A percentile compares a stretch with the other conserved stretches of the same genome.
These are phyloP conservation scores for Toxotes lorentzi DNA, from an alignment of 2,797 vertebrate genomes.

Conservation along the genomic window DNA sequence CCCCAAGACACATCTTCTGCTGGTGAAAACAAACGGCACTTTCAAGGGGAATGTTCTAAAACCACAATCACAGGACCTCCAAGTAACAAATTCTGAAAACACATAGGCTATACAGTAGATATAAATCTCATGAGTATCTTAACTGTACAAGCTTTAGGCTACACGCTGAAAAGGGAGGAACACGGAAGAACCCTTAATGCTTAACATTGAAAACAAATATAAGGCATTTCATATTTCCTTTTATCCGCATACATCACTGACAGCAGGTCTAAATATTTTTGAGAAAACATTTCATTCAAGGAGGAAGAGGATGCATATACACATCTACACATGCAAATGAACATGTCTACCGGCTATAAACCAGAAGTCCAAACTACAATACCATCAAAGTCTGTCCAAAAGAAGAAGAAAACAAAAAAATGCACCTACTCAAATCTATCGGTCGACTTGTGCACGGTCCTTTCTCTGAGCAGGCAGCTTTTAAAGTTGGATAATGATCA, in stretches of 20 bases:
- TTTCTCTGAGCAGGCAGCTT: slow-evolving; percentile 78
- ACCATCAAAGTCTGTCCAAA: slow-evolving; percentile 73
- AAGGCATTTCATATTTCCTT: slow-evolving; percentile 86
- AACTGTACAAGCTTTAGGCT: slow-evolving; percentile 83
- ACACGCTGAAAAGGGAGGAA: slow-evolving; percentile 80
- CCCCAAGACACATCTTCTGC: slow-evolving; percentile 75
- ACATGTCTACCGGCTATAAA: slow-evolving; percentile 78
- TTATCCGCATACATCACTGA: slow-evolving; percentile 79
- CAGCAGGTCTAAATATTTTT: slow-evolving; percentile 83
- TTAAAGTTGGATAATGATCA: slow-evolving; percentile 76
- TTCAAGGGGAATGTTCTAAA: slow-evolving; percentile 84
- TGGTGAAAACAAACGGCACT: slow-evolving; percentile 86
- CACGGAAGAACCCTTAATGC: slow-evolving; percentile 77
- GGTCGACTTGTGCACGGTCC: slow-evolving; percentile 78
- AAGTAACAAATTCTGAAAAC: slow-evolving; percentile 78
- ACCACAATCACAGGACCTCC: slow-evolving; percentile 82
- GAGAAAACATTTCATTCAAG: slow-evolving; percentile 78
- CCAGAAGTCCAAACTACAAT: slow-evolving; percentile 77
- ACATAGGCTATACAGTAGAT: slow-evolving; percentile 81
- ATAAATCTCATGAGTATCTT: slow-evolving; percentile 78
- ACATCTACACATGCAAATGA: slow-evolving; percentile 83
- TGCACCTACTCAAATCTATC: slow-evolving; percentile 71
- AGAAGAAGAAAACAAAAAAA: slow-evolving; percentile 25
- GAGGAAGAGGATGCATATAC: slow-evolving; percentile 79
- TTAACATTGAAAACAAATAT: slow-evolving; percentile 82